phyloP scores from a whole-genome alignment of 2,113 vertebrate genomes.

The Sylvia atricapilla region DNA sequence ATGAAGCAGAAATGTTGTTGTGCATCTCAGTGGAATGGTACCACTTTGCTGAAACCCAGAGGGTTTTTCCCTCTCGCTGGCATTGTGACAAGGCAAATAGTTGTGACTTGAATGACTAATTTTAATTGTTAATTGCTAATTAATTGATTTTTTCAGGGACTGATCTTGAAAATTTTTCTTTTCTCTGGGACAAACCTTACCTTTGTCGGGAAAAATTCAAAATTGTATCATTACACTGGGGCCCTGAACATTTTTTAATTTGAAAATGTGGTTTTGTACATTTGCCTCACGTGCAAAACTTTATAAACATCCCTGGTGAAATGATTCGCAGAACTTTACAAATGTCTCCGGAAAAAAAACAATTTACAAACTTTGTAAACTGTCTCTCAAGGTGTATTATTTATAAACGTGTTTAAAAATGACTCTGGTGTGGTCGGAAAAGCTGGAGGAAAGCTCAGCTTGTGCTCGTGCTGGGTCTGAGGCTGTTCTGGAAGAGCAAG shows the following conservation, averaged over 20 bases:
- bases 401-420: rapidly evolving
- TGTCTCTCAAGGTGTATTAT: no score
- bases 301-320: not conserved
- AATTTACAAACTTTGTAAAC: no score
- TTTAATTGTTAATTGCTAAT: not conserved
- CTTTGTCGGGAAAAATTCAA: not conserved
- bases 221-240: rapidly evolving
- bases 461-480: not conserved
- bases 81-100: not conserved
- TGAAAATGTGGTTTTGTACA: rapidly evolving
- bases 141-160: not conserved
- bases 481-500: not conserved
- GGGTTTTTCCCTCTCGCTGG: not conserved
- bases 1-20: not conserved
- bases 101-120: not conserved
- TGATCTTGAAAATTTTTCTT: not conserved
- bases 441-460: not conserved
- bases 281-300: rapidly evolving
- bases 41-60: not conserved
- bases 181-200: not conserved
- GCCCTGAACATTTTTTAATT: rapidly evolving
- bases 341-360: not conserved
- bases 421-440: rapidly evolving
- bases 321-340: not conserved
- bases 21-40: rapidly evolving